phyloP scores from a whole-genome alignment of 2,113 vertebrate genomes.

The Ranitomeya imitator region DNA sequence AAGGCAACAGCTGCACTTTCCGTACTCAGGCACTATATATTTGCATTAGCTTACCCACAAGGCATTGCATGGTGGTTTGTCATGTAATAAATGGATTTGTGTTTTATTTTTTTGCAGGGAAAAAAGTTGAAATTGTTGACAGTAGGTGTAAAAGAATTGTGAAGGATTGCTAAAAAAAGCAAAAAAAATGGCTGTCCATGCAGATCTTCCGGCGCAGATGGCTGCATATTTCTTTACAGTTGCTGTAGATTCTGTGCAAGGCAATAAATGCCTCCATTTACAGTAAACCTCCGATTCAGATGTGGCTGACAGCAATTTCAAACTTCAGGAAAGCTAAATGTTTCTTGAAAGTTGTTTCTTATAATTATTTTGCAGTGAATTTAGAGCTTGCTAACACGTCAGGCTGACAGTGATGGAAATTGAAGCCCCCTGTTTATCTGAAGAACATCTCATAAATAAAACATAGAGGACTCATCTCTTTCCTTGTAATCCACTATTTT shows the following conservation, averaged over 20 bases:
- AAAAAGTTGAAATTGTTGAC: conserved; percentile 8
- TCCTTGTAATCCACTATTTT: conserved; percentile 47
- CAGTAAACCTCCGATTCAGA: conserved; percentile 30
- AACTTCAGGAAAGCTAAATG: conserved; percentile 48
- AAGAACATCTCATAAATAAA: conserved; percentile 53
- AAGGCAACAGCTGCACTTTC: conserved; percentile 51
- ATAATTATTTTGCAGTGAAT: conserved; percentile 46
- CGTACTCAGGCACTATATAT: conserved; percentile 23
- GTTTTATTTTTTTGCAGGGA: conserved; percentile 1
- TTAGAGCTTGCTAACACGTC: conserved; percentile 32
- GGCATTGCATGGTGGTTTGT: conserved; percentile 14
- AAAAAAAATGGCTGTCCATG: not conserved
- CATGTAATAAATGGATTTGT: conserved; percentile 34
- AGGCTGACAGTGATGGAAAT: conserved; percentile 44
- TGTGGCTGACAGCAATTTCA: conserved; percentile 47
- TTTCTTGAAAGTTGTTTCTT: conserved; percentile 51
- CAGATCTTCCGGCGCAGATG: conserved; percentile 15
- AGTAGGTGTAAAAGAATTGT: not conserved
- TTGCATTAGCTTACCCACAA: conserved; percentile 52
- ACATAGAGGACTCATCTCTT: conserved; percentile 41
- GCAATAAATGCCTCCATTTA: conserved; percentile 41
- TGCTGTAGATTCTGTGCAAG: not conserved
- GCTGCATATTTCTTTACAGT: not conserved
- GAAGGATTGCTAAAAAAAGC: not conserved
- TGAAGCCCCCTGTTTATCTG: conserved; percentile 51